Evolutionary conservation across 2,113 vertebrate species (phyloP).

Genomic region (Indicator indicator): DNA sequence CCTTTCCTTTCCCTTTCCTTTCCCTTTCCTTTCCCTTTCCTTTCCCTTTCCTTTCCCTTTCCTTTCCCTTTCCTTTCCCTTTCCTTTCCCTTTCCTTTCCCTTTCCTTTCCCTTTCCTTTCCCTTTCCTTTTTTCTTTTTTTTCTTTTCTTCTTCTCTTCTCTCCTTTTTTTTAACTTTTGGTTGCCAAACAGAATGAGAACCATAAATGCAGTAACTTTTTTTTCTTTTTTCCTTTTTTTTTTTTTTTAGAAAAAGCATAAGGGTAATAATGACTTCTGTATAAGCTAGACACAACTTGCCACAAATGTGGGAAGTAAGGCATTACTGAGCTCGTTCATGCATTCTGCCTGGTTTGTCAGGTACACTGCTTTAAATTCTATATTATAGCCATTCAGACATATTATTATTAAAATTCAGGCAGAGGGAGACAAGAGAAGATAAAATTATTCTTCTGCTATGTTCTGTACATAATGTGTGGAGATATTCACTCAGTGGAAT

Average conservation of each 20-base stretch:
- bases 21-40: no score
- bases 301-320: background rate
- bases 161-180: no score
- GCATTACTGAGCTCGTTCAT: background rate
- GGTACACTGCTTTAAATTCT: background rate
- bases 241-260: background rate
- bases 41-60: no score
- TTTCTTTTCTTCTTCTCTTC: no score
- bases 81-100: no score
- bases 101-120: no score
- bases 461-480: background rate
- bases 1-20: background rate
- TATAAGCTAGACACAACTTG: background rate
- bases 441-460: background rate
- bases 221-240: no score
- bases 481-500: background rate
- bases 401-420: constrained; percentile 14
- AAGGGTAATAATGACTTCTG: background rate
- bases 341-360: background rate
- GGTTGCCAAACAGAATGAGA: background rate
- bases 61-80: no score
- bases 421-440: background rate
- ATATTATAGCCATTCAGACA: background rate
- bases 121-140: no score
- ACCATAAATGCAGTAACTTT: background rate